A percentile compares a stretch with the other conserved stretches of the same genome.
Evolutionary conservation across 2,113 vertebrate genomes (phyloP).

Genomic region (Paramormyrops kingsleyae): DNA sequence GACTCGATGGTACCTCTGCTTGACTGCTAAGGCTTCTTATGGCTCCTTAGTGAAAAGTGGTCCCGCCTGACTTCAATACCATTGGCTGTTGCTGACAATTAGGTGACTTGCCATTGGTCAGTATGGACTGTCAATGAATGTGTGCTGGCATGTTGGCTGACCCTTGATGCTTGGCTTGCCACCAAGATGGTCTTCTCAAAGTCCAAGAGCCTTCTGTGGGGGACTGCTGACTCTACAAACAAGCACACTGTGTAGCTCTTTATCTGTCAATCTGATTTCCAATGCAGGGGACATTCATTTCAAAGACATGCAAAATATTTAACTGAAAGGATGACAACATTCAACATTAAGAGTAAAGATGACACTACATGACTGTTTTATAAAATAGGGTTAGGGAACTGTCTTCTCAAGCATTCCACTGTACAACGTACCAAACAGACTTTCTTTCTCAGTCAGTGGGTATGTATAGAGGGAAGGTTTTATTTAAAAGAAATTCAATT

Average conservation of each 20-base stretch:
- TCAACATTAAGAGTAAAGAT: not conserved
- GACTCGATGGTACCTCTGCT: constrained; percentile 42
- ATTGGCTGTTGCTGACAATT: constrained; percentile 7
- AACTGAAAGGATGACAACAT: not conserved
- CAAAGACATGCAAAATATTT: constrained; percentile 5
- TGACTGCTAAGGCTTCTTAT: constrained; percentile 37
- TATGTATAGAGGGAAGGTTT: not conserved
- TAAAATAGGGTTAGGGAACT: not conserved
- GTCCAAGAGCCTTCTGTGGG: constrained; percentile 42
- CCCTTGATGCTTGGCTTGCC: constrained; percentile 43
- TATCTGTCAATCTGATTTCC: constrained; percentile 14
- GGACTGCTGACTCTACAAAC: constrained; percentile 16
- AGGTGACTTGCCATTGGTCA: not conserved
- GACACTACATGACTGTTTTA: not conserved
- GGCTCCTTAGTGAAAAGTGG: not conserved
- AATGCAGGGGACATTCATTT: not conserved
- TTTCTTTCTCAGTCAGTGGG: not conserved
- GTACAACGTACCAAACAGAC: not conserved
- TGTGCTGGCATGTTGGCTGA: constrained; percentile 25
- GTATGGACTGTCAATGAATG: not conserved
- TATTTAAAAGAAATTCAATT: not conserved
- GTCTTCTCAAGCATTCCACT: not conserved
- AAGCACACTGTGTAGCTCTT: constrained; percentile 10
- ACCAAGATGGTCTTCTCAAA: constrained; percentile 43
- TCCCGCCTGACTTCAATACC: not conserved